phyloP scores from a whole-genome alignment of 2,888 invertebrate species.

The Carcina quercana region DNA sequence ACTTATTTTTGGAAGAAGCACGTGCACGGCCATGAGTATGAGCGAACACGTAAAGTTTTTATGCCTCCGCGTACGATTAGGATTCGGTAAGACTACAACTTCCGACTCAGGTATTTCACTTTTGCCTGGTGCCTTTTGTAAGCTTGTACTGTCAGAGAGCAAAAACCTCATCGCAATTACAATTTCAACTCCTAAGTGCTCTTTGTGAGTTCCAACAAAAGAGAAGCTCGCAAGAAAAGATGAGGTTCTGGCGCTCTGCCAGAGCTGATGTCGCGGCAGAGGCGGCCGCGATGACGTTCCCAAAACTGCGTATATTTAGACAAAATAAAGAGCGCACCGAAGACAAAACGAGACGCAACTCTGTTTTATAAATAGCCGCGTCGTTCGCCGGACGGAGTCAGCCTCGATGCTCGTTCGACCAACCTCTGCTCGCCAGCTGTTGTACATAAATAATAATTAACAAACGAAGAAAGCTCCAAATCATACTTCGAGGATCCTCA shows the following conservation, averaged over 20 bases:
- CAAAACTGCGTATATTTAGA: slow-evolving; percentile 75
- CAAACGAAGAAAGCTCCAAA: slow-evolving; percentile 59
- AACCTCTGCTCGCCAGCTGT: slow-evolving; percentile 70
- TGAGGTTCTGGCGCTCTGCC: slow-evolving; percentile 57
- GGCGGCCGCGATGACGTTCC: slow-evolving; percentile 66
- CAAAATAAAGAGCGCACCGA: slow-evolving; percentile 73
- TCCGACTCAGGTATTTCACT: no score
- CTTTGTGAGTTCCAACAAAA: slow-evolving; percentile 42
- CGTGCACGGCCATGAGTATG: slow-evolving; percentile 34
- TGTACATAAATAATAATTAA: slow-evolving; percentile 73
- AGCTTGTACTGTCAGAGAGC: no score
- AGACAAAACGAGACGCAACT: slow-evolving; percentile 74
- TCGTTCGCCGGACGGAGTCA: slow-evolving; percentile 68
- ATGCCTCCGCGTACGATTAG: no score
- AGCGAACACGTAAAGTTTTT: slow-evolving; percentile 19
- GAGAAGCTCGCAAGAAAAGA: slow-evolving; percentile 54
- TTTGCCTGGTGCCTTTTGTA: no score
- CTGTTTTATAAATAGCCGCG: slow-evolving; percentile 72
- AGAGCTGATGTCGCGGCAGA: slow-evolving; percentile 60
- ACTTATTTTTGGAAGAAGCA: slow-evolving; percentile 48
- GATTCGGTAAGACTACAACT: no score
- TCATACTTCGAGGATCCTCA: slow-evolving; percentile 28
- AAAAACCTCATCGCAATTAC: no score
- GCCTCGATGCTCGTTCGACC: slow-evolving; percentile 46
- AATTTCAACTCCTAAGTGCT: no score